A percentile compares a stretch with the other conserved stretches of the same genome.
These are phyloP conservation scores for Idaea straminata DNA, from an alignment of 2,888 invertebrate species.

Conservation along the genomic window DNA sequence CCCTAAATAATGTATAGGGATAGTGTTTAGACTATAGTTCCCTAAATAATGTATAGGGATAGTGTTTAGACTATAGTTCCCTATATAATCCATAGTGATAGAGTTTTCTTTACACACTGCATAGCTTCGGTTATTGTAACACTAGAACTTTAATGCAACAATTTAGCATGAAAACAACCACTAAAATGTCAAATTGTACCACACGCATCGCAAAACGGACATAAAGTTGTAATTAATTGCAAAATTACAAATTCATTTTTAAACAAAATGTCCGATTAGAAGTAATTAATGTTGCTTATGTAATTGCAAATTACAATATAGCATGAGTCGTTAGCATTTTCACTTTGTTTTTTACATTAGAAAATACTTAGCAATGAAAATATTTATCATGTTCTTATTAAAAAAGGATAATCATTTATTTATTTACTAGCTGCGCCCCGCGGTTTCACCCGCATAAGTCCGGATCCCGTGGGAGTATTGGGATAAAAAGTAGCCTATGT, in stretches of 20 bases:
- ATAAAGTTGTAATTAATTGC: slow-evolving; percentile 9
- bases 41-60: too few species aligned
- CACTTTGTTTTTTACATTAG: neutral
- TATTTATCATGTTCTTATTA: neutral
- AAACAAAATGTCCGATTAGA: slow-evolving; percentile 23
- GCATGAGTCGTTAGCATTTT: slow-evolving; percentile 30
- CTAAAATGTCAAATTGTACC: neutral
- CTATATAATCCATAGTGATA: too few species aligned
- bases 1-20: too few species aligned
- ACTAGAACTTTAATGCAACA: neutral
- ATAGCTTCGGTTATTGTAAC: neutral
- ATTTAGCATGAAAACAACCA: neutral
- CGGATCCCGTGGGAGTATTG: too few species aligned
- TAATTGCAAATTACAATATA: slow-evolving; percentile 39
- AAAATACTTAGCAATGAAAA: neutral
- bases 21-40: too few species aligned
- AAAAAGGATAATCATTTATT: too few species aligned
- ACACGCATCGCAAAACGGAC: neutral
- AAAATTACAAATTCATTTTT: slow-evolving; percentile 21
- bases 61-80: too few species aligned
- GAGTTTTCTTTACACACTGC: neutral
- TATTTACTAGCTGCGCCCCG: too few species aligned
- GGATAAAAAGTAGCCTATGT: too few species aligned
- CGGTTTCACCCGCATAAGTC: too few species aligned
- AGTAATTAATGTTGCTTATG: slow-evolving; percentile 31